Base-by-base conservation (phyloP, 2,888 invertebrate genomes). In the Clistopyga incitator region DNA sequence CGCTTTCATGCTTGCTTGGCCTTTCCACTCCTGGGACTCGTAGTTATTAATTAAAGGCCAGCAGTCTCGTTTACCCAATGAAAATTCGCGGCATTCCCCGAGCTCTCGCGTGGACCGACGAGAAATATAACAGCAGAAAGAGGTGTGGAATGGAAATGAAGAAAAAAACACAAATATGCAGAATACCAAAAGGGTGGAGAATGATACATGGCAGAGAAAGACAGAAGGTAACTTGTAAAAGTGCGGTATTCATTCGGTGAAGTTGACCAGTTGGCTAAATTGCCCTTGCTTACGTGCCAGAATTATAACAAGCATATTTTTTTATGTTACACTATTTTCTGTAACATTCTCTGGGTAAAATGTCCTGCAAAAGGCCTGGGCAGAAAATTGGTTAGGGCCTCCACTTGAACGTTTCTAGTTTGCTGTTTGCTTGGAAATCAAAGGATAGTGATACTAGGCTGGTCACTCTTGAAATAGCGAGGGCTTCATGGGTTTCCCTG, bases 31-130 rank as follows among this genome's bases (percentile, higher is more conserved):
- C 67, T 54, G 67, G 54, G 76, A 54, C 65, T 42, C 67, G 47
- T 68, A 67, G 45, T 77, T 81, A 77, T 81, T 81, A 81, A 81
- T 81, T 81, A 76, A 67, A 76, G 42, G 47, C 67, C 25, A 42
- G 52, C 59, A 42, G 50, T 67, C 54, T 75, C 68, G 34, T 68
- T 61, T 68, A 11, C 25, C 25, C 68, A 18, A 65, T 68, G 59
- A 76, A 59, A 77, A 81, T 61, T 47, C 68, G 20, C 45, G 56
- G 50, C 42, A 45, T 72, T 56, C 45, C 72, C 72, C 47, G 59
- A 59, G 25, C 29, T 45, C 50, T 25, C 45, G 50, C 38, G 47
- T 52, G 38, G 47, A 68, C 68, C 72, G 68, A 34, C 81, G 54
- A 56, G 67, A 61, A 84, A 76, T 67, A n/a, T n/a, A n/a, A n/a